Evolutionary conservation across 2,888 invertebrate species (phyloP).

Genomic region (Nomada ferruginata): DNA sequence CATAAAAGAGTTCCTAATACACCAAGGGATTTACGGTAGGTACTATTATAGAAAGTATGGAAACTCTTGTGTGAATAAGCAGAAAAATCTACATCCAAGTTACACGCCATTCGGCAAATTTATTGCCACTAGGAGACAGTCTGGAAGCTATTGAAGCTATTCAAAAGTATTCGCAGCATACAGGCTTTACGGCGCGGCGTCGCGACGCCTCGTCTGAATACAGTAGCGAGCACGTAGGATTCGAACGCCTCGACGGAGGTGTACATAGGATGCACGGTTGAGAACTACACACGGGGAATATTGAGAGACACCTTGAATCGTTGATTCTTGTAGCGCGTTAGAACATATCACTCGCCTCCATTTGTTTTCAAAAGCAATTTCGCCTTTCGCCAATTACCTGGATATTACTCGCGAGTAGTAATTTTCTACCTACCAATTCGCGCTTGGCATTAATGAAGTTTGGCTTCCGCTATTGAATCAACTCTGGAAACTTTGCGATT

Average conservation of each 20-base stretch:
- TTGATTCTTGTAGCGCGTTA: not conserved
- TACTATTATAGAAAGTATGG: no score
- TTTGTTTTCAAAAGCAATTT: conserved; percentile 34
- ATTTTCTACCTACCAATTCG: conserved; percentile 1
- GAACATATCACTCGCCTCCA: not conserved
- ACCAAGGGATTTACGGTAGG: no score
- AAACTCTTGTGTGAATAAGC: no score
- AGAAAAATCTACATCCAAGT: not conserved
- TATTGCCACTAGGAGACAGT: no score
- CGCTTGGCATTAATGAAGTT: not conserved
- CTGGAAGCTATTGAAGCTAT: not conserved
- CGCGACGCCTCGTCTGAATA: conserved; percentile 4
- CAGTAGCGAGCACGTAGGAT: conserved; percentile 3
- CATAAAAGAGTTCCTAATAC: no score
- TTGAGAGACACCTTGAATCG: not conserved
- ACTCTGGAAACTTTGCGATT: not conserved
- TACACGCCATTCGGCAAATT: not conserved
- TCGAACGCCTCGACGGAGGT: not conserved
- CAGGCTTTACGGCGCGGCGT: not conserved
- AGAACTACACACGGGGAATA: conserved; percentile 16
- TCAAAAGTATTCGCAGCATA: not conserved
- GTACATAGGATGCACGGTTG: not conserved
- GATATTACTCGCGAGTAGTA: conserved; percentile 29
- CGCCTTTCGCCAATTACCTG: conserved; percentile 21
- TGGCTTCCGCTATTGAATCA: not conserved